Percentiles rank a stretch among this genome's conserved stretches.
Evolutionary conservation across 2,113 vertebrate species (phyloP).

Genomic region (Panurus biarmicus): DNA sequence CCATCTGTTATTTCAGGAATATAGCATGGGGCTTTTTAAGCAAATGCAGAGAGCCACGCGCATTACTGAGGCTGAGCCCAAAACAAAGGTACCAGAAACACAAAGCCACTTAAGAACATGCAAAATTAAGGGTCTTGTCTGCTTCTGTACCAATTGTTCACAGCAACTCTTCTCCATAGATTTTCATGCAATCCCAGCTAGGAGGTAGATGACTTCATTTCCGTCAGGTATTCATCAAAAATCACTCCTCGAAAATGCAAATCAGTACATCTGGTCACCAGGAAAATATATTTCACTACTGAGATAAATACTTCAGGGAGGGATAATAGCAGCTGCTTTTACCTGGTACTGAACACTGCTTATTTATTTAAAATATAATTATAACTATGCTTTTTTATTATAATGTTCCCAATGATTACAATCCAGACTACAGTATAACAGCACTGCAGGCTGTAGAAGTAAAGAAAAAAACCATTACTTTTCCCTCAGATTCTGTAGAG

Average conservation of each 20-base stretch:
- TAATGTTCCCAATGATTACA: background rate
- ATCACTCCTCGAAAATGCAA: background rate
- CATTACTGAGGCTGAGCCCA: background rate
- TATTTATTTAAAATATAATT: background rate
- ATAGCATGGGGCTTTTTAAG: background rate
- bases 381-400: background rate
- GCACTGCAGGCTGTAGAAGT: background rate
- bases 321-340: background rate
- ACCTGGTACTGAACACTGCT: background rate
- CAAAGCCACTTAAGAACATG: background rate
- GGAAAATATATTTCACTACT: background rate
- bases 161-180: background rate
- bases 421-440: background rate
- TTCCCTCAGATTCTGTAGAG: background rate
- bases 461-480: background rate
- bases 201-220: background rate
- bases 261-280: background rate
- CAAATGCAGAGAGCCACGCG: background rate
- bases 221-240: background rate
- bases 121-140: background rate
- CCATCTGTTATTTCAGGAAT: slow-evolving; percentile 2
- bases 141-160: background rate
- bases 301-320: background rate
- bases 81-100: slow-evolving; percentile 4
- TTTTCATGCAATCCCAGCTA: background rate